phyloP scores from a whole-genome alignment of 2,888 invertebrate genomes.

The Drepanosiphum platanoidis region DNA sequence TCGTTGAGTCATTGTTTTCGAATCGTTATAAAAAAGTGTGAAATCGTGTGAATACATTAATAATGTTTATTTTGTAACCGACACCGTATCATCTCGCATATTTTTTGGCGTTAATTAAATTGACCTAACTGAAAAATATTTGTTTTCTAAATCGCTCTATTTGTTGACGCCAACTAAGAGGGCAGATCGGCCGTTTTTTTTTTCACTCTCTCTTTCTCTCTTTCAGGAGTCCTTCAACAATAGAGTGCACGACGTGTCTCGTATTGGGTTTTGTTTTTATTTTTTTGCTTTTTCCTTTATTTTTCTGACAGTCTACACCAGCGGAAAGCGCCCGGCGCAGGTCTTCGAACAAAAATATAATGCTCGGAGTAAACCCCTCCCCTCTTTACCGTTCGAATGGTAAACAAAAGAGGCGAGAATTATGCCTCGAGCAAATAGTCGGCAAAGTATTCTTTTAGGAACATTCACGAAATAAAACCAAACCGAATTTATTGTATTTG shows the following conservation, averaged over 20 bases:
- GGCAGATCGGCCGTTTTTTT: neutral
- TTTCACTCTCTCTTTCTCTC: no score
- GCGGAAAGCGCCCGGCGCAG: neutral
- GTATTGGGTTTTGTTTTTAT: constrained; percentile 3
- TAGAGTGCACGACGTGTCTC: neutral
- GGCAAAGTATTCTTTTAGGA: neutral
- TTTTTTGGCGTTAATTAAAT: no score
- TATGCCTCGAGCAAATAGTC: constrained; percentile 4
- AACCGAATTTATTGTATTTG: constrained; percentile 1
- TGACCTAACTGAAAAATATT: no score
- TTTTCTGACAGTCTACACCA: neutral
- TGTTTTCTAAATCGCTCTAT: neutral
- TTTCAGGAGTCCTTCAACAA: neutral
- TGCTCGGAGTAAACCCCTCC: neutral
- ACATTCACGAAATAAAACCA: neutral
- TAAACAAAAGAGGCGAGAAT: constrained; percentile 40
- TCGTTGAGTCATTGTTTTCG: no score
- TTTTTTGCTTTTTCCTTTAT: neutral
- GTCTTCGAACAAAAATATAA: neutral
- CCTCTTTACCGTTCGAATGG: neutral
- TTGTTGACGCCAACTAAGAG: neutral
- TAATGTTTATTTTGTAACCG: no score
- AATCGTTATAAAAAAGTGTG: no score
- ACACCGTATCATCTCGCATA: no score
- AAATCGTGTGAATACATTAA: no score